Conservation (phyloP, 2,888 invertebrate species). For the Cosmopolites sordidus region DNA sequence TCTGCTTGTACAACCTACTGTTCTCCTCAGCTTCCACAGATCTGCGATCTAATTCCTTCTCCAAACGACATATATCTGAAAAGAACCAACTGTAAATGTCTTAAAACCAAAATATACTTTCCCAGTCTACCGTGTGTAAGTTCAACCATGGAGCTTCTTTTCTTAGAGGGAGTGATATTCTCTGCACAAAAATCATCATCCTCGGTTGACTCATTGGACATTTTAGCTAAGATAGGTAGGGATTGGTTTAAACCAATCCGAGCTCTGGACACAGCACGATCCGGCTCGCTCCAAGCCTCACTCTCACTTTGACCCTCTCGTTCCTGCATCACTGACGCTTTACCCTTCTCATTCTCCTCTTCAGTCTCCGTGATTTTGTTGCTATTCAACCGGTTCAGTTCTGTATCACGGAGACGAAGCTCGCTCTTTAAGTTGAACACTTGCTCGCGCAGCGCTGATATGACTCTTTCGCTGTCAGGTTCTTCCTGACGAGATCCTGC, state of each 20-base stretch:
- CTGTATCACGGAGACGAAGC: slow-evolving; percentile 43
- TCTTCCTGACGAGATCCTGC: slow-evolving; percentile 26
- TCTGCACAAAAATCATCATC: slow-evolving; percentile 34
- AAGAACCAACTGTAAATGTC: not conserved
- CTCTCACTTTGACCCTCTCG: slow-evolving; percentile 59
- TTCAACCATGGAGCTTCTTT: slow-evolving; percentile 35
- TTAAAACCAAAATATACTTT: too few relatives aligned
- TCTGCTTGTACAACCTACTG: slow-evolving; percentile 33
- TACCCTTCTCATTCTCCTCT: slow-evolving; percentile 3
- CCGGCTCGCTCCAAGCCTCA: slow-evolving; percentile 85
- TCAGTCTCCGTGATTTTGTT: slow-evolving; percentile 28
- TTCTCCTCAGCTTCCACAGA: slow-evolving; percentile 20
- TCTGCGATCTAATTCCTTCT: slow-evolving; percentile 48
- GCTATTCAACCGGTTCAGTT: slow-evolving; percentile 37
- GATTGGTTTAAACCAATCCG: slow-evolving; percentile 65
- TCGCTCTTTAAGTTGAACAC: slow-evolving; percentile 45
- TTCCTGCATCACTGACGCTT: not conserved
- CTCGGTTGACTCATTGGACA: slow-evolving; percentile 39
- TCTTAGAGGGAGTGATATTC: slow-evolving; percentile 23
- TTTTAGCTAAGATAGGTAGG: slow-evolving; percentile 34
- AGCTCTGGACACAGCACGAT: slow-evolving; percentile 70
- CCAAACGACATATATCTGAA: slow-evolving; percentile 28
- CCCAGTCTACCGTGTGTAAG: not conserved
- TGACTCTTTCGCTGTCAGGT: slow-evolving; percentile 34
- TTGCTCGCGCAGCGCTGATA: slow-evolving; percentile 42